phyloP scores from a whole-genome alignment of 2,888 invertebrate genomes.

The Dyspetes luteomarginatus region DNA sequence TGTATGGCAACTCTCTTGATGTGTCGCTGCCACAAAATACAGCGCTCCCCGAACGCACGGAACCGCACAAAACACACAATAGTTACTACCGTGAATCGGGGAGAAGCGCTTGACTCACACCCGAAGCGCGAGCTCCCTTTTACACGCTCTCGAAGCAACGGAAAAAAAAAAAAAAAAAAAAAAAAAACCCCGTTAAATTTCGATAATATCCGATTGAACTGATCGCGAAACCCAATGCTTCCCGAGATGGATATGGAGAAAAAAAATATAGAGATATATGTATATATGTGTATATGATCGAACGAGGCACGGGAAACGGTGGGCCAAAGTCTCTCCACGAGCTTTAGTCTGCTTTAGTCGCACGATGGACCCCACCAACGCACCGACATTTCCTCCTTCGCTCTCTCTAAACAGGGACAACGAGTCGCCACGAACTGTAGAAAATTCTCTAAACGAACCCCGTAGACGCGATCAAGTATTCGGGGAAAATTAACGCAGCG shows the following conservation, averaged over 20 bases:
- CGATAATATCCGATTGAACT: constrained; percentile 44
- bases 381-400: constrained; percentile 85
- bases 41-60: constrained; percentile 64
- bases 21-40: constrained; percentile 57
- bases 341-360: constrained; percentile 73
- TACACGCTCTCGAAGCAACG: constrained; percentile 32
- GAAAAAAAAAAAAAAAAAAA: constrained; percentile 32
- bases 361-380: constrained; percentile 83
- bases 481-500: constrained; percentile 2
- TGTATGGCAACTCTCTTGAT: constrained; percentile 11
- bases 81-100: neutral
- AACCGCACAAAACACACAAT: constrained; percentile 59
- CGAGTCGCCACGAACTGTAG: constrained; percentile 35
- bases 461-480: neutral
- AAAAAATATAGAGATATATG: constrained; percentile 57
- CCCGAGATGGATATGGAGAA: constrained; percentile 49
- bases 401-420: constrained; percentile 23
- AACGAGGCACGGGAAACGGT: constrained; percentile 68
- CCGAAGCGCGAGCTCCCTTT: constrained; percentile 25
- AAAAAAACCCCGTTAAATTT: constrained; percentile 43
- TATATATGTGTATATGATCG: no score
- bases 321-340: constrained; percentile 78
- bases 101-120: constrained; percentile 35
- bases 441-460: neutral
- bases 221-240: constrained; percentile 31